Conservation (phyloP, 2,113 vertebrate species). For the Tonatia bakeri region DNA sequence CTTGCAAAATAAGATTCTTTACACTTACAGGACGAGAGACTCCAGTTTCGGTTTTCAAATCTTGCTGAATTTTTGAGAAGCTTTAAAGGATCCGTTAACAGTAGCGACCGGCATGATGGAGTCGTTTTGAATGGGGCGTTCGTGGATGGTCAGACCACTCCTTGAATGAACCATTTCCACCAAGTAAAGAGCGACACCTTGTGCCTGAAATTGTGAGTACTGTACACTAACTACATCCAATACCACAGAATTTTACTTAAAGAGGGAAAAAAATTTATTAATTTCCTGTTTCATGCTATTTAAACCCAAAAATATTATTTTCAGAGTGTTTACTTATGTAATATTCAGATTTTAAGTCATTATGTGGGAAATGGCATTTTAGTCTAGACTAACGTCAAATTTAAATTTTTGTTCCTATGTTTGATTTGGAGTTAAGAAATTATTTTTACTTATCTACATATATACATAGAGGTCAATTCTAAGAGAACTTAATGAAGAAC, state of each 20-base stretch:
- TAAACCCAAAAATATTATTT: background rate
- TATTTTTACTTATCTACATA: background rate
- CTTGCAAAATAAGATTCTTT: constrained; percentile 15
- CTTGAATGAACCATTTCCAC: background rate
- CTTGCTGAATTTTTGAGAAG: background rate
- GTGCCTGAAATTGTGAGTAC: constrained; percentile 66
- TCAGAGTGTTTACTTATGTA: background rate
- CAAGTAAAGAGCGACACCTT: constrained; percentile 73
- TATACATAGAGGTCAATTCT: background rate
- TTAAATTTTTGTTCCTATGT: background rate
- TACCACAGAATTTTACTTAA: background rate
- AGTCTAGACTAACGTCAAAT: background rate
- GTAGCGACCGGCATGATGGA: background rate
- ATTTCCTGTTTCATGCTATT: background rate
- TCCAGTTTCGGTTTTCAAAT: background rate
- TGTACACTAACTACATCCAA: background rate
- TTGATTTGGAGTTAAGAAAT: background rate
- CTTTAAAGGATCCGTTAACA: constrained; percentile 21
- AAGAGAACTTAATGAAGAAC: background rate
- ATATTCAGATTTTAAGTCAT: background rate
- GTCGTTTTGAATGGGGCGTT: background rate
- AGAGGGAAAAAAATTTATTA: background rate
- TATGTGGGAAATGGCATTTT: background rate
- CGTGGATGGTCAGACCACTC: background rate
- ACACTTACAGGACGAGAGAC: background rate